Base-by-base conservation (phyloP, 2,113 vertebrate genomes). In the Myiozetetes cayanensis region DNA sequence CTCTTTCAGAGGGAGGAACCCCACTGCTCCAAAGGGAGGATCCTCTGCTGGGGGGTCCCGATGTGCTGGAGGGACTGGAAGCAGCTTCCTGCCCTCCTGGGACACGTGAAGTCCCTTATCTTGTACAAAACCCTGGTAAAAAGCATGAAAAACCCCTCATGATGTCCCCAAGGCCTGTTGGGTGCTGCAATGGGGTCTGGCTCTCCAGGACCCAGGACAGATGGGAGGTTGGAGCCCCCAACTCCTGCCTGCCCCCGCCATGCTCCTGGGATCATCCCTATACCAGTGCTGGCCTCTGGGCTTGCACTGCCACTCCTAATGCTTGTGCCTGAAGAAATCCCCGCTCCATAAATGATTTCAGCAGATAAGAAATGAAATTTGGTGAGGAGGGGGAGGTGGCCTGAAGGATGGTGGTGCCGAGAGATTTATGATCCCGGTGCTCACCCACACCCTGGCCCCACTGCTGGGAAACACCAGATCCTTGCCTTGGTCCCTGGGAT, bases 321-420 rank as follows among this genome's bases (percentile, higher is more conserved):
- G 20, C 62, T 33, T 52, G 93, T 87, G 53, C 70, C 27, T 7
- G 35, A 44, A 23, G 39, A 75, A 82, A 59, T 46, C 33, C 62
- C 52, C 8, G 31, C 92, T 92, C 80, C 87, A 72, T 93, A 80
- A 93, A 76, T 90, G 80, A 89, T 87, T 85, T 62, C 89, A 94
- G 94, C 94, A 85, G 96, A 85, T 94, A 96, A 96, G 94, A 85
- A 94, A 92, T 93, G 94, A 94, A 90, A 95, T 94, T 84, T 91
- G 90, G 88, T 82, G 92, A 95, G 95, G 71, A 89, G 94, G 68
- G 85, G 88, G 87, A 80, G 33, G 68, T 72, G 93, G 59, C 30
- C 89, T 80, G 61, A 39, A 53, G 66, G 70, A 70, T 53, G 91
- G 74, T 43, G 21, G 33, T 33, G 56, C 52, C 85, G 65, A 43